Percentiles rank a stretch among this genome's conserved stretches.
phyloP scores from a whole-genome alignment of 2,797 vertebrate genomes.

The Dipus sagitta region DNA sequence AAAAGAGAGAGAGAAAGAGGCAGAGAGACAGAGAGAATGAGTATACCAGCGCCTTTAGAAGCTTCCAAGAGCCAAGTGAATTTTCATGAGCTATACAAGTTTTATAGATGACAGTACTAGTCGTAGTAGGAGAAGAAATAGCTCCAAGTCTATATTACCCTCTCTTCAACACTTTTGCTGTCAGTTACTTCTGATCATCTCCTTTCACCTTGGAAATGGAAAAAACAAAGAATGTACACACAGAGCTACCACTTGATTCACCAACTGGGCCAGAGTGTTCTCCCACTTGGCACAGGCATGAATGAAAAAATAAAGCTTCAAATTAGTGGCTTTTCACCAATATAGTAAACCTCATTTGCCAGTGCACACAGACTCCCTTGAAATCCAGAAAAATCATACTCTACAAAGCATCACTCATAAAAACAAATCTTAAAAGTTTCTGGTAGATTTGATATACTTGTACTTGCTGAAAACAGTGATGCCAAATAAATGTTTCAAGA shows the following conservation, averaged over 20 bases:
- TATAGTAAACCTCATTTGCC: not conserved
- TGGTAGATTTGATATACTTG: constrained; percentile 23
- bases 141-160: not conserved
- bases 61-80: not conserved
- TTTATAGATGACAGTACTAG: not conserved
- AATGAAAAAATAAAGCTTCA: not conserved
- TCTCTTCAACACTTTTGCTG: not conserved
- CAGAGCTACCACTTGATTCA: not conserved
- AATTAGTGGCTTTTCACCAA: not conserved
- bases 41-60: too few relatives aligned
- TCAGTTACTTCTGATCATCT: not conserved
- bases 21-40: too few relatives aligned
- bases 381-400: constrained; percentile 26
- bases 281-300: not conserved
- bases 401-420: not conserved
- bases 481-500: constrained; percentile 47
- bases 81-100: not conserved
- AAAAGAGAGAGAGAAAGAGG: too few relatives aligned
- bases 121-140: not conserved
- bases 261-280: not conserved
- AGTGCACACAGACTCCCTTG: not conserved
- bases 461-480: constrained; percentile 66
- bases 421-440: not conserved
- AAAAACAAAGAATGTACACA: not conserved
- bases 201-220: not conserved